These are phyloP conservation scores for Greenwoodochromis staneri DNA, from an alignment of 2,113 vertebrate species.

Conservation along the genomic window DNA sequence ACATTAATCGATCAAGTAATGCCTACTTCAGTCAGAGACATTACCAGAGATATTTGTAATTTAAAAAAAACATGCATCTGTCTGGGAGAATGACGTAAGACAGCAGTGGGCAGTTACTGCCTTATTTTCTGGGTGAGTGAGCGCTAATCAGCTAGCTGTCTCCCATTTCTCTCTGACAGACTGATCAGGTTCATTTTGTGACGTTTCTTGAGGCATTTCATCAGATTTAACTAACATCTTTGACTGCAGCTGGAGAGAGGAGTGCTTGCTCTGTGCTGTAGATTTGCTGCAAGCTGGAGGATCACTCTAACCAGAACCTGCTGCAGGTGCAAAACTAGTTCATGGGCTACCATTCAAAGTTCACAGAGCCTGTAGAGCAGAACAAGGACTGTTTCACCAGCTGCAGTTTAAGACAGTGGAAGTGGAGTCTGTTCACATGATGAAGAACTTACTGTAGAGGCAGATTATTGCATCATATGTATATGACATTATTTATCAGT, in stretches of 20 bases:
- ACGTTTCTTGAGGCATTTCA: not conserved
- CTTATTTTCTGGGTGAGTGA: not conserved
- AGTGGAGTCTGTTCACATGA: not conserved
- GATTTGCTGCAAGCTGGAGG: not conserved
- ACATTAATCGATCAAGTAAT: not conserved
- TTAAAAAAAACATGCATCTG: fast-evolving
- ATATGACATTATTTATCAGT: not conserved
- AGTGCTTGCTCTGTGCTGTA: not conserved
- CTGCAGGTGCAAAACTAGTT: not conserved
- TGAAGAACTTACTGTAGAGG: not conserved
- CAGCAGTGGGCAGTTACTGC: not conserved
- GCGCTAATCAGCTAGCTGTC: not conserved
- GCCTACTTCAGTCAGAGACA: not conserved
- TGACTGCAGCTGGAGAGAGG: not conserved
- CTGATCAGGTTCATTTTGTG: not conserved
- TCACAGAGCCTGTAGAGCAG: not conserved
- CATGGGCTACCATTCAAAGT: not conserved
- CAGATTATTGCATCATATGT: not conserved
- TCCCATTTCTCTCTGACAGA: not conserved
- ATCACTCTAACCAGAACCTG: not conserved
- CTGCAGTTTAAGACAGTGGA: not conserved
- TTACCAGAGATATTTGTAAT: not conserved
- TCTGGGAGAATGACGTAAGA: not conserved
- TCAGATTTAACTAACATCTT: not conserved
- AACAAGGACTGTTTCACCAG: not conserved